Percentiles rank a stretch among this genome's conserved stretches.
phyloP scores from a whole-genome alignment of 2,113 vertebrate genomes.

The Fulica atra region DNA sequence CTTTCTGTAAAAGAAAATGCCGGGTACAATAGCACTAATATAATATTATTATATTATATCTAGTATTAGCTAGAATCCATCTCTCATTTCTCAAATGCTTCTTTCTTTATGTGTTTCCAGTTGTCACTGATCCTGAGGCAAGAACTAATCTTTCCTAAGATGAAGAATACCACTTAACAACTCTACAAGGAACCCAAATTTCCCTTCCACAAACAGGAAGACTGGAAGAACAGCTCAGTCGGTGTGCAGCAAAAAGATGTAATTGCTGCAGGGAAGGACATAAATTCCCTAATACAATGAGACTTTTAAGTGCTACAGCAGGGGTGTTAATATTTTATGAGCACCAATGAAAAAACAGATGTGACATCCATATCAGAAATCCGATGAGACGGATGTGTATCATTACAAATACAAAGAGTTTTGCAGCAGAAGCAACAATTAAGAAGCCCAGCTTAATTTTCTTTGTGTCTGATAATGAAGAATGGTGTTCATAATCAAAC shows the following conservation, averaged over 20 bases:
- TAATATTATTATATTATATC: no score
- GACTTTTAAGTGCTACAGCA: conserved; percentile 43
- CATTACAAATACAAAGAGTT: background rate
- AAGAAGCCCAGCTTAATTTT: conserved; percentile 18
- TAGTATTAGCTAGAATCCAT: background rate
- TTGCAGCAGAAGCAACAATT: background rate
- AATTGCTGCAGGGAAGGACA: conserved; percentile 49
- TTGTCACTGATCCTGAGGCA: background rate
- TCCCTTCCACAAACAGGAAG: background rate
- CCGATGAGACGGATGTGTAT: background rate
- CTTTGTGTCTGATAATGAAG: conserved; percentile 1
- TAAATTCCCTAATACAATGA: conserved; percentile 42
- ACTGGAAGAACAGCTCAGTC: background rate
- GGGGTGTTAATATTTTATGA: conserved; percentile 63
- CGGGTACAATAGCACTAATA: background rate
- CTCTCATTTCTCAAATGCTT: background rate
- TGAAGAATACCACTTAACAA: background rate
- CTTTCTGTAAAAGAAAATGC: background rate
- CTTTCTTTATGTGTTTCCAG: background rate
- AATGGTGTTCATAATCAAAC: background rate
- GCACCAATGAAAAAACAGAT: background rate
- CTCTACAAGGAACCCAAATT: background rate
- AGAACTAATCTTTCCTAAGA: background rate
- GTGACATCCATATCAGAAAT: conserved; percentile 34
- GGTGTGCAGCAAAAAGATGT: background rate